phyloP scores from a whole-genome alignment of 2,888 invertebrate species.

The Ceramica pisi region DNA sequence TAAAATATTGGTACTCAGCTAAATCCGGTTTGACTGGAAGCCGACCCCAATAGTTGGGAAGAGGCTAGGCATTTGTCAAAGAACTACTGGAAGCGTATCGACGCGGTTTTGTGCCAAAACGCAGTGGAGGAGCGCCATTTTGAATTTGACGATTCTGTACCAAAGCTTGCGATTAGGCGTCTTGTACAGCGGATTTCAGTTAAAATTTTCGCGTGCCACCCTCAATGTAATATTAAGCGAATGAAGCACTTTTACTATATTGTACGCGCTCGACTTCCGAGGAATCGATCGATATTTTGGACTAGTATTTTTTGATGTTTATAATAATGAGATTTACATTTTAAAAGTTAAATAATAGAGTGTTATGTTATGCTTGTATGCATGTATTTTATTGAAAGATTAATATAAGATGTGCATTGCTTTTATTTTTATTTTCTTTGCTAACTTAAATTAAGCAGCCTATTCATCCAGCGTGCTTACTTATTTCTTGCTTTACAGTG shows the following conservation, averaged over 20 bases:
- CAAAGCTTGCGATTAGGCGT: constrained; percentile 25
- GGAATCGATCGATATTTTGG: constrained; percentile 66
- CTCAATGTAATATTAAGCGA: constrained; percentile 79
- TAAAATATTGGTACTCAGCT: too few species aligned
- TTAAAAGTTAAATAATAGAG: constrained; percentile 79
- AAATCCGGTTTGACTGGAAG: too few species aligned
- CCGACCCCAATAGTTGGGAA: too few species aligned
- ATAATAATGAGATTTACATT: constrained; percentile 74
- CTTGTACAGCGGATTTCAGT: constrained; percentile 34
- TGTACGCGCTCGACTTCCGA: constrained; percentile 55
- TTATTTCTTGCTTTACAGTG: neutral
- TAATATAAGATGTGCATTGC: constrained; percentile 67
- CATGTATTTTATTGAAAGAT: constrained; percentile 62
- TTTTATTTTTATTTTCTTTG: constrained; percentile 43
- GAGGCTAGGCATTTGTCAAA: too few species aligned
- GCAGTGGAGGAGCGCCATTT: neutral
- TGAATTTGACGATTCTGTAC: neutral
- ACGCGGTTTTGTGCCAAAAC: neutral
- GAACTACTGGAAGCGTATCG: too few species aligned
- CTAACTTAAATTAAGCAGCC: neutral
- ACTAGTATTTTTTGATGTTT: constrained; percentile 76
- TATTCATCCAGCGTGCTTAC: neutral
- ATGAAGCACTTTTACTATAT: constrained; percentile 71
- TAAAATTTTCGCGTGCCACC: constrained; percentile 47
- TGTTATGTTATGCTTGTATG: constrained; percentile 72